phyloP scores from a whole-genome alignment of 2,797 vertebrate genomes.

The Etheostoma nigrum region DNA sequence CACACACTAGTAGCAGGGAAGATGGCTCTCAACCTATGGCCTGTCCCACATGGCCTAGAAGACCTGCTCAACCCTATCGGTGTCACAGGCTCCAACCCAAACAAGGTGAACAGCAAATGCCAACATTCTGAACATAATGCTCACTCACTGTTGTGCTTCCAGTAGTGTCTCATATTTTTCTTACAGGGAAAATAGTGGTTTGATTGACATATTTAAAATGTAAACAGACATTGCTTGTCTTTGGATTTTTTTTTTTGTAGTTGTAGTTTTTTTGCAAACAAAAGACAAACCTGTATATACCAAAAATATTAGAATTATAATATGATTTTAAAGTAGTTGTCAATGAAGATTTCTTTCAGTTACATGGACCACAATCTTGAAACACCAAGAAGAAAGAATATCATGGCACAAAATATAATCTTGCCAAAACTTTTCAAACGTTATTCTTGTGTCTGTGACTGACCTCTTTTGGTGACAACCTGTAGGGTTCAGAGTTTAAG shows the following conservation, averaged over 20 bases:
- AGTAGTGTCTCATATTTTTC: neutral
- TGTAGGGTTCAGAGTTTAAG: slow-evolving; percentile 51
- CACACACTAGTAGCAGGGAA: slow-evolving; percentile 98
- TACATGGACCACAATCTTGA: neutral
- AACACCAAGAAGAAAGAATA: neutral
- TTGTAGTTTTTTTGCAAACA: neutral
- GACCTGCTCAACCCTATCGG: slow-evolving; percentile 98
- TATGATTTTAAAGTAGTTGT: neutral
- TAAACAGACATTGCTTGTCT: neutral
- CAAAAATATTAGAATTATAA: neutral
- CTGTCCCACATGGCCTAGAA: slow-evolving; percentile 97
- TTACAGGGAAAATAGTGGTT: neutral
- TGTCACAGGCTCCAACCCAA: slow-evolving; percentile 97
- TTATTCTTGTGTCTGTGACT: slow-evolving; percentile 13
- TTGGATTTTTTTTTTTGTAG: slow-evolving; percentile 1
- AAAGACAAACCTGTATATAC: neutral
- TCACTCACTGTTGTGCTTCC: neutral
- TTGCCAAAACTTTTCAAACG: slow-evolving; percentile 9
- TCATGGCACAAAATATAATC: neutral
- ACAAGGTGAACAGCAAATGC: slow-evolving; percentile 87
- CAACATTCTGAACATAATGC: neutral
- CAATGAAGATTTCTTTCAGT: neutral
- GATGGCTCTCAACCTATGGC: slow-evolving; percentile 99
- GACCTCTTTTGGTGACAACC: slow-evolving; percentile 38
- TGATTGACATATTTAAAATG: neutral